These are phyloP conservation scores for Clarias platycephalus DNA, from an alignment of 2,797 vertebrate genomes.

Conservation along the genomic window DNA sequence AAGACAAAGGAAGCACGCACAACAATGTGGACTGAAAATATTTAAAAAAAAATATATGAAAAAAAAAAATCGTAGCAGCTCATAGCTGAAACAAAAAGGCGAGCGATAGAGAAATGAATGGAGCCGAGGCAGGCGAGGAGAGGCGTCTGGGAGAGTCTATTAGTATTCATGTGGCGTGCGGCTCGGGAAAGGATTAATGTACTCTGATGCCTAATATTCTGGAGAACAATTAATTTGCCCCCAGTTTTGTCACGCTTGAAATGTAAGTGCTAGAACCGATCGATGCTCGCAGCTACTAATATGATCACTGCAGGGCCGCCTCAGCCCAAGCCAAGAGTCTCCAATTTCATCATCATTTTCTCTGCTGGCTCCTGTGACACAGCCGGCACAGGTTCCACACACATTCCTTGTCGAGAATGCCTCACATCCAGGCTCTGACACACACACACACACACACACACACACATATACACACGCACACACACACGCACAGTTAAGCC, in stretches of 20 bases:
- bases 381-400: conserved; percentile 40
- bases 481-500: conserved; percentile 33
- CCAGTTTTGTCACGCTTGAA: conserved; percentile 99
- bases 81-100: conserved; percentile 47
- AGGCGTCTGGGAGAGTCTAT: conserved; percentile 83
- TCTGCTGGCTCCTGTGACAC: conserved; percentile 47
- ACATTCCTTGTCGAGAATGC: conserved; percentile 36
- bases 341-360: conserved; percentile 88
- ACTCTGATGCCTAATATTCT: conserved; percentile 99
- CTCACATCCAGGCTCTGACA: conserved; percentile 33
- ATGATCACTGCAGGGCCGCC: conserved; percentile 82
- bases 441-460: conserved; percentile 11
- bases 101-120: conserved; percentile 52
- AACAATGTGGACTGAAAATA: conserved; percentile 61
- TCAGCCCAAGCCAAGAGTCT: conserved; percentile 91
- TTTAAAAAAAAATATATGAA: neutral
- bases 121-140: conserved; percentile 69
- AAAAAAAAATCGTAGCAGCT: conserved; percentile 31
- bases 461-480: conserved; percentile 1
- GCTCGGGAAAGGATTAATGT: conserved; percentile 99
- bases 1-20: conserved; percentile 64
- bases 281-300: conserved; percentile 84
- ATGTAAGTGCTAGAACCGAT: conserved; percentile 99
- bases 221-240: conserved; percentile 99
- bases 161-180: conserved; percentile 92